A percentile compares a stretch with the other conserved stretches of the same genome.
Evolutionary conservation across 2,113 vertebrate genomes (phyloP).

Genomic region (Peromyscus maniculatus): DNA sequence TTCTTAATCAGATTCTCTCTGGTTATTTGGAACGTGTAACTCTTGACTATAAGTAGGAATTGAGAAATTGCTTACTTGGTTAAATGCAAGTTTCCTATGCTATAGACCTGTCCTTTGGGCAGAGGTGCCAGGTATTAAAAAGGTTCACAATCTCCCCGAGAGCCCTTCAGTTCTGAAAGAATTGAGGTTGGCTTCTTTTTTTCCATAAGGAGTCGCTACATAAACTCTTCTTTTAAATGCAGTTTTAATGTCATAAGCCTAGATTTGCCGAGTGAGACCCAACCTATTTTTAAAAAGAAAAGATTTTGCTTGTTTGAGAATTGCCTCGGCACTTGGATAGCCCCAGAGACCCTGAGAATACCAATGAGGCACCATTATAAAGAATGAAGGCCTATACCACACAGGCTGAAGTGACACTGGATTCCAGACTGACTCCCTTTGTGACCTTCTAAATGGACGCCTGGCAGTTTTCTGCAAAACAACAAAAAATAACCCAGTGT

Average conservation of each 20-base stretch:
- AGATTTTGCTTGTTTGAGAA: not conserved
- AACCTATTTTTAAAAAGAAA: slow-evolving; percentile 9
- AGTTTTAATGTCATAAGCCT: not conserved
- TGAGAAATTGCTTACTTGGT: not conserved
- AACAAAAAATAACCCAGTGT: not conserved
- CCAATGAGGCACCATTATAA: not conserved
- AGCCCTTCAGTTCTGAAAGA: not conserved
- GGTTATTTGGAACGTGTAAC: not conserved
- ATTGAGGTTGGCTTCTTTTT: not conserved
- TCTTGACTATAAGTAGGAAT: not conserved
- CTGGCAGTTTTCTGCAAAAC: not conserved
- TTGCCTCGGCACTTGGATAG: not conserved
- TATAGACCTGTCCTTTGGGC: not conserved
- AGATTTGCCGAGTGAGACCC: not conserved
- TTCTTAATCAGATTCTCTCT: not conserved
- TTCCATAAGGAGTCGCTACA: not conserved
- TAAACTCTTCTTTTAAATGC: not conserved
- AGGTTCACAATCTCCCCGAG: not conserved
- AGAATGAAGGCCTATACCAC: not conserved
- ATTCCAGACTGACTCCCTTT: not conserved
- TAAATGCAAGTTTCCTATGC: slow-evolving; percentile 20
- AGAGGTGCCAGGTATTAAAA: not conserved
- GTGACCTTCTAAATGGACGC: not conserved
- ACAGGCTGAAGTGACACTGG: not conserved
- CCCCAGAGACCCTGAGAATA: not conserved